phyloP scores from a whole-genome alignment of 2,888 invertebrate genomes.

The Teleogryllus oceanicus region DNA sequence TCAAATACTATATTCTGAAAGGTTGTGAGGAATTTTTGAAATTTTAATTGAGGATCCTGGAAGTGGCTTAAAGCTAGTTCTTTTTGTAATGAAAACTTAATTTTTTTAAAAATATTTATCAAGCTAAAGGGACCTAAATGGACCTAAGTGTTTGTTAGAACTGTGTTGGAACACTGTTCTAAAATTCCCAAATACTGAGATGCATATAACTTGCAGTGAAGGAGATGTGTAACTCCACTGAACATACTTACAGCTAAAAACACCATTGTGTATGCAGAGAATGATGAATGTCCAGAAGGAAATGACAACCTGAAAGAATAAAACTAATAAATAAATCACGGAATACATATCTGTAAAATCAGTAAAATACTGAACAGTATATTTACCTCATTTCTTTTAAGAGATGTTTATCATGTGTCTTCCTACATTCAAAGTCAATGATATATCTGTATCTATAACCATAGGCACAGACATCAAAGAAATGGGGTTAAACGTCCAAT shows the following conservation, averaged over 20 bases:
- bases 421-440: conserved; percentile 65
- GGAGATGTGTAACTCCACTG: no score
- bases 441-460: conserved; percentile 58
- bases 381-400: conserved; percentile 66
- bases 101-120: not conserved
- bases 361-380: not conserved
- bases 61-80: no score
- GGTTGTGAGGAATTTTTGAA: no score
- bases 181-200: no score
- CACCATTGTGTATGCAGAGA: conserved; percentile 81
- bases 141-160: no score
- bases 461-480: conserved; percentile 84
- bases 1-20: no score
- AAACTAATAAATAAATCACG: conserved; percentile 28
- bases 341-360: not conserved
- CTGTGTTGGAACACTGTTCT: no score
- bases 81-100: not conserved
- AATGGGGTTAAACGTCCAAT: conserved; percentile 92
- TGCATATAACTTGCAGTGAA: no score
- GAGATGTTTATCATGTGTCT: conserved; percentile 48
- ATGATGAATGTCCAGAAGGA: conserved; percentile 88
- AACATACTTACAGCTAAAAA: conserved; percentile 72
- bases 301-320: conserved; percentile 68
- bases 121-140: not conserved
- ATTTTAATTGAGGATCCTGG: no score